phyloP scores from a whole-genome alignment of 2,797 vertebrate genomes.

The Tragelaphus oryx region DNA sequence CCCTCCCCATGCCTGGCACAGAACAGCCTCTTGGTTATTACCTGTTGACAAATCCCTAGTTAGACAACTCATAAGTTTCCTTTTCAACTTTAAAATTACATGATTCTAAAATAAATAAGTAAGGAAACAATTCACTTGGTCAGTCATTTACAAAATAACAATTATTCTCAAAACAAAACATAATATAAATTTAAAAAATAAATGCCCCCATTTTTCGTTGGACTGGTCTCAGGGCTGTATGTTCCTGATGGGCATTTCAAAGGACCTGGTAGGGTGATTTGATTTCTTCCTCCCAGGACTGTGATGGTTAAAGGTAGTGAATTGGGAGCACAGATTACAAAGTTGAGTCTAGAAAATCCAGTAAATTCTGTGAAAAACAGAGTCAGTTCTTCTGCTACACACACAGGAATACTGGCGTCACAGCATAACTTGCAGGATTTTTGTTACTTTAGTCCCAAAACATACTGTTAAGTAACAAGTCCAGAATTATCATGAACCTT shows the following conservation, averaged over 20 bases:
- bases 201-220: neutral
- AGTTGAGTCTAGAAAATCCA: neutral
- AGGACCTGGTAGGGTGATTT: neutral
- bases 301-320: neutral
- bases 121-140: neutral
- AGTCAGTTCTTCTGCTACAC: neutral
- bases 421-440: neutral
- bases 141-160: neutral
- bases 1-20: no score
- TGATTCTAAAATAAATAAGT: neutral
- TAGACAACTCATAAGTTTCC: neutral
- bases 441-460: neutral
- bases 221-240: accelerated
- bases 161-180: slow-evolving; percentile 5
- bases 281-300: neutral
- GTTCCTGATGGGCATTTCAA: neutral
- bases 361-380: neutral
- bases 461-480: neutral
- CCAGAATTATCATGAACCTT: neutral
- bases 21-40: neutral
- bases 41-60: neutral
- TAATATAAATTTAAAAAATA: neutral
- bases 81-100: neutral
- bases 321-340: neutral
- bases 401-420: neutral